Evolutionary conservation across 1,140 invertebrate species (phyloP).

Genomic region (Phymorhynchus buccinoides): DNA sequence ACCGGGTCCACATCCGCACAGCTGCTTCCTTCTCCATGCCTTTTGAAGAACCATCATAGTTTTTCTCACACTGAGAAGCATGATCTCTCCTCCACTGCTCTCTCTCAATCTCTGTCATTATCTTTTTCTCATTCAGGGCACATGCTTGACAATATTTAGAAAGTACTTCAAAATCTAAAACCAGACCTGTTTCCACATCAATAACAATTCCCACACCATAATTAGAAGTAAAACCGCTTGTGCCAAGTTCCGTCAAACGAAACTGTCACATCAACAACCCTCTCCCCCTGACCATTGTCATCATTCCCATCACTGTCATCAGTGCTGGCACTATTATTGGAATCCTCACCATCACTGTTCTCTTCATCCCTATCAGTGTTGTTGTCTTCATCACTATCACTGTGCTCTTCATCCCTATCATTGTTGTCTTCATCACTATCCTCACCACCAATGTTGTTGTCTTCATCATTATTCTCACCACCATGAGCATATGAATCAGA

Average conservation of each 20-base stretch:
- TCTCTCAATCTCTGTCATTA: neutral
- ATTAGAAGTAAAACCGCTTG: constrained; percentile 22
- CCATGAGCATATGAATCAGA: no score
- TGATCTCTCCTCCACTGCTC: neutral
- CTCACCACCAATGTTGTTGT: no score
- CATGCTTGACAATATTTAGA: constrained; percentile 19
- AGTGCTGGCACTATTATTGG: no score
- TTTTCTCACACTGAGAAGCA: neutral
- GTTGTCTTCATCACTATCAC: no score
- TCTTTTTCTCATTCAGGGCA: neutral
- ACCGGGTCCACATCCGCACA: no score
- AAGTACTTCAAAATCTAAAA: neutral
- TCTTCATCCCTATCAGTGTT: no score
- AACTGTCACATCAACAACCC: neutral
- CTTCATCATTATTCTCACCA: no score
- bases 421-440: no score
- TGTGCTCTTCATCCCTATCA: no score
- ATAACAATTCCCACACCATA: neutral
- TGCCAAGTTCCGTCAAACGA: constrained; percentile 29
- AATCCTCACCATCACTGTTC: no score
- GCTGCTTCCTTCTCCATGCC: constrained; percentile 22
- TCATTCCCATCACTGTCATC: no score
- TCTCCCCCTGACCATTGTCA: no score
- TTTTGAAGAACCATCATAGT: constrained; percentile 19
- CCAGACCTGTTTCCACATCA: neutral